Conservation (phyloP, 2,797 vertebrate genomes). For the Diceros bicornis region DNA sequence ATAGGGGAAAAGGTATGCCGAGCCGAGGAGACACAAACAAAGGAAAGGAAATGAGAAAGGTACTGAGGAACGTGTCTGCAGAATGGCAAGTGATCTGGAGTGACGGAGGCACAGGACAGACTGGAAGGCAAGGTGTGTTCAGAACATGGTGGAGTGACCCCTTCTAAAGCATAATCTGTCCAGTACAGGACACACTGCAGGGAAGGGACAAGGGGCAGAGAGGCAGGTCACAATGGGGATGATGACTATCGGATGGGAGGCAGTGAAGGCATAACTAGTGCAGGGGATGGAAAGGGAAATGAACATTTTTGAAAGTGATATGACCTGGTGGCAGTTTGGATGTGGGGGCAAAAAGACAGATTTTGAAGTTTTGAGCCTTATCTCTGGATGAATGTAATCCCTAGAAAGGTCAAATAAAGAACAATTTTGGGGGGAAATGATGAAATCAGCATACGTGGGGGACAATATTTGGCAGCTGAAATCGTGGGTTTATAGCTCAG, state of each 20-base stretch:
- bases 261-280: background rate
- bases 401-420: background rate
- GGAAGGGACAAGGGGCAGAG: background rate
- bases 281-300: background rate
- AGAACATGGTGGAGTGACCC: background rate
- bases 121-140: background rate
- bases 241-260: background rate
- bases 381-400: background rate
- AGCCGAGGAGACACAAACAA: background rate
- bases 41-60: background rate
- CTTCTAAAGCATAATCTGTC: background rate
- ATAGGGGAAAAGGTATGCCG: background rate
- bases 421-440: background rate
- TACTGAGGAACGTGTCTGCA: background rate
- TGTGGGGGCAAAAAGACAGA: background rate
- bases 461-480: background rate
- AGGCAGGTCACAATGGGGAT: background rate
- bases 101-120: background rate
- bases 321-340: background rate
- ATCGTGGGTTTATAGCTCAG: background rate
- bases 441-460: background rate
- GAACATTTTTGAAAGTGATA: background rate
- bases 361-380: conserved; percentile 6
- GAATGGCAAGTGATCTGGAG: background rate
- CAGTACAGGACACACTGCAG: background rate